Evolutionary conservation across 2,888 invertebrate species (phyloP).

Genomic region (Andrena camellia): DNA sequence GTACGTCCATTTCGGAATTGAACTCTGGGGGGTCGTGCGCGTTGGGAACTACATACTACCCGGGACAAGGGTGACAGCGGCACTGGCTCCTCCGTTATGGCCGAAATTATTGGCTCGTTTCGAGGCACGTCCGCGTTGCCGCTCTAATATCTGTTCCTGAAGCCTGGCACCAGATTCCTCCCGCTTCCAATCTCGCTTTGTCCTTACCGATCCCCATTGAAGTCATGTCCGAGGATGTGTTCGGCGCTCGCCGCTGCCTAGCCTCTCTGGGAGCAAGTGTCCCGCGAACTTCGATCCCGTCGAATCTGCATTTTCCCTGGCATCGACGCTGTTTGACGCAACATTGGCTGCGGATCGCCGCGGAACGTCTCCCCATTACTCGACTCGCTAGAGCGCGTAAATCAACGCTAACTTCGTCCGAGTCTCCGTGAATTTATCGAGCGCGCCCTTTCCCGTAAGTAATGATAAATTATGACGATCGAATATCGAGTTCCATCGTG

Average conservation of each 20-base stretch:
- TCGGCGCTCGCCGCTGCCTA: too few relatives aligned
- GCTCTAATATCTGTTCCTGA: conserved; percentile 17
- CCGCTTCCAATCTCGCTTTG: background rate
- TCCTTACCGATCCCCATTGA: conserved; percentile 4
- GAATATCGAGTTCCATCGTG: conserved; percentile 55
- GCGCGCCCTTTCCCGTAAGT: conserved; percentile 58
- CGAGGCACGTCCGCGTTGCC: conserved; percentile 22
- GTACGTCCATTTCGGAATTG: conserved; percentile 71
- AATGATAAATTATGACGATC: conserved; percentile 73
- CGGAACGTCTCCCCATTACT: conserved; percentile 15
- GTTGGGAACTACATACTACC: conserved; percentile 45
- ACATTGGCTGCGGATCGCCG: background rate
- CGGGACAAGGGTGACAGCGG: conserved; percentile 68
- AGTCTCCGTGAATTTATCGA: conserved; percentile 62
- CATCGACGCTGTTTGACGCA: background rate
- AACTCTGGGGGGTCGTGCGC: conserved; percentile 67
- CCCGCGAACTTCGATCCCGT: too few relatives aligned
- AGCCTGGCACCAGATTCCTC: conserved; percentile 24
- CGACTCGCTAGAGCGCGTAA: conserved; percentile 47
- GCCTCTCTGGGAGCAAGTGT: too few relatives aligned
- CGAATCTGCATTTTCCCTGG: background rate
- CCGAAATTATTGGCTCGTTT: conserved; percentile 58
- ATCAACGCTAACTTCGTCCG: conserved; percentile 60
- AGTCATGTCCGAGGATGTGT: background rate
- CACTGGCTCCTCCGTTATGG: conserved; percentile 46